A percentile compares a stretch with the other conserved stretches of the same genome.
These are phyloP conservation scores for Megalonaias nervosa DNA, from an alignment of 1,140 invertebrate species.

Conservation along the genomic window DNA sequence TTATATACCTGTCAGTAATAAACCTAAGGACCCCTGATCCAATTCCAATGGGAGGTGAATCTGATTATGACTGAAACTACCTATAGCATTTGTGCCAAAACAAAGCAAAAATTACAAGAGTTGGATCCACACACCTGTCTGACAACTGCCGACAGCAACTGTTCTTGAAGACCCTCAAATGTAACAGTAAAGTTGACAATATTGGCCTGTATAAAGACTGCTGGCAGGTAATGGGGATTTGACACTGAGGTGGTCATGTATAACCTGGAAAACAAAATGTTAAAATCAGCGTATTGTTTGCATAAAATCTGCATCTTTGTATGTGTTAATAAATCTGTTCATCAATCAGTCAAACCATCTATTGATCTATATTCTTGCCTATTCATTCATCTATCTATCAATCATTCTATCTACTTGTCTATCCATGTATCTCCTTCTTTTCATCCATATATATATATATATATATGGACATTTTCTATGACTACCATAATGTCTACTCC, in stretches of 20 bases:
- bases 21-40: no score
- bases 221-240: constrained; percentile 69
- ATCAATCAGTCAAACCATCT: no score
- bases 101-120: background rate
- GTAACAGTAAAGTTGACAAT: constrained; percentile 72
- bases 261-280: constrained; percentile 68
- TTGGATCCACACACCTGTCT: constrained; percentile 53
- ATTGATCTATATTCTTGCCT: background rate
- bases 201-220: constrained; percentile 66
- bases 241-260: constrained; percentile 67
- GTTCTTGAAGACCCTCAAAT: constrained; percentile 70
- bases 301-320: no score
- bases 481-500: no score
- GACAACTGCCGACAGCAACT: constrained; percentile 68
- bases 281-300: background rate
- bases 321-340: no score
- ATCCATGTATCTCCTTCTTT: background rate
- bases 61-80: no score
- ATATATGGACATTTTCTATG: no score
- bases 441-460: background rate
- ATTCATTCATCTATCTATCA: no score
- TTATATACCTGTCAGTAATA: no score
- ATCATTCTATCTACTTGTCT: background rate
- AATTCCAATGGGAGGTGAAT: no score
- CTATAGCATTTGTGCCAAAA: no score